Base-by-base conservation (phyloP, 1,140 invertebrate species). In the Meloidogyne exigua region DNA sequence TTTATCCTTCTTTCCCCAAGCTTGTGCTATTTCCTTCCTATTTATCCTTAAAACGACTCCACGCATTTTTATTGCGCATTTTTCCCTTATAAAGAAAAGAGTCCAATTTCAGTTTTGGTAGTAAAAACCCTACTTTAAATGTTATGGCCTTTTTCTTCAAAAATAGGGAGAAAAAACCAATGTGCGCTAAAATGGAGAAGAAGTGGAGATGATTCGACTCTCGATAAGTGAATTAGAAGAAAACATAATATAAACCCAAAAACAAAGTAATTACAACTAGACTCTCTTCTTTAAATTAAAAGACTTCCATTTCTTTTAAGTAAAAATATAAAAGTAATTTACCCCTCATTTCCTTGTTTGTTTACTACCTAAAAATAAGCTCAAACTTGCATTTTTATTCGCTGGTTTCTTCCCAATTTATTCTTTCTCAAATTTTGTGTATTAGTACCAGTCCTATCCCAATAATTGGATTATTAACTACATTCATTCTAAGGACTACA, bases 401-500 rank as follows among this genome's bases (percentile, higher is more conserved):
- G 39, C 25, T 42, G 70, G 26, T 18, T 26, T 26, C 18, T 65
- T 18, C 18, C 11, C 71, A 72, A 57, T 44, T 72, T 39, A 36
- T 21, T n/a, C 12, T 63, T 63, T 28, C 21, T 39, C 68, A n/a
- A 49, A 49, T 18, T 49, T 49, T 49, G 44, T 49, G 13, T 4
- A 49, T 49, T 57, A 57, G 49, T 57, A 42, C 39, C 25, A 57
- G 69, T 13, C 65, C 9, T 73, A 25, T 5, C 23, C 13, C 18
- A 13, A 39, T 70, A 82, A 82, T 82, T 83, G 65, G 71, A 80
- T 82, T 82, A 82, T 82, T 83, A 82, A 82, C 86, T 81, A 81
- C 77, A 80, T 72, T 44, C 13, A 49, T 49, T 57, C 21, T 57
- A 57, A 57, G 18, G 18, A 57, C 49, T 57, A 57, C n/a, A n/a